These are phyloP conservation scores for Sebastes melanostomus DNA, from an alignment of 2,797 vertebrate genomes.

Conservation along the genomic window DNA sequence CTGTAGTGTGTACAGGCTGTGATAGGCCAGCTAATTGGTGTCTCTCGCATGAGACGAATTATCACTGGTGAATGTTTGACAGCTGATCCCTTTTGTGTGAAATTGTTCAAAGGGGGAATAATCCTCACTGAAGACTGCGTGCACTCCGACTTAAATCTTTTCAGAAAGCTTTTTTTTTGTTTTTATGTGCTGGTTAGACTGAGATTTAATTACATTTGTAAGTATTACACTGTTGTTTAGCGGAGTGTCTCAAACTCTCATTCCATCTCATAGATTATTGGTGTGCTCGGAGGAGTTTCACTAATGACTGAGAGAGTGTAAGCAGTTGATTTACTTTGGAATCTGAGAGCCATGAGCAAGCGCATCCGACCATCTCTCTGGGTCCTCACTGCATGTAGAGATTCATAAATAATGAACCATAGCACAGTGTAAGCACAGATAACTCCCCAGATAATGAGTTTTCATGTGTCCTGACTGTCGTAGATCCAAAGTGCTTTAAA, in stretches of 20 bases:
- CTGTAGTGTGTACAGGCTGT: neutral
- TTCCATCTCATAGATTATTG: slow-evolving; percentile 37
- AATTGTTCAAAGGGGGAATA: slow-evolving; percentile 22
- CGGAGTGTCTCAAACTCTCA: neutral
- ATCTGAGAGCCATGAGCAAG: slow-evolving; percentile 9
- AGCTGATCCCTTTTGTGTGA: slow-evolving; percentile 26
- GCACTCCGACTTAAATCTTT: neutral
- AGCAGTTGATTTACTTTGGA: slow-evolving; percentile 45
- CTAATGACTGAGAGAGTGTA: slow-evolving; percentile 27
- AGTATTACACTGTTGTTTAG: neutral
- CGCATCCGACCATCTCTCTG: slow-evolving; percentile 14
- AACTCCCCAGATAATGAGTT: slow-evolving; percentile 10
- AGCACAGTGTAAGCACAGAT: neutral
- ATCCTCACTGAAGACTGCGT: neutral
- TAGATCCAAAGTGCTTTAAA: slow-evolving; percentile 17
- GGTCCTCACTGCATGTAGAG: slow-evolving; percentile 1
- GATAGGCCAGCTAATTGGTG: slow-evolving; percentile 1
- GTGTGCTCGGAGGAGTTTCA: slow-evolving; percentile 17
- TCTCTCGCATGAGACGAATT: slow-evolving; percentile 5
- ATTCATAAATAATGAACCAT: slow-evolving; percentile 36
- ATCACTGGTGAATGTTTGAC: slow-evolving; percentile 14
- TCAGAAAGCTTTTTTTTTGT: neutral
- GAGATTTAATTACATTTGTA: slow-evolving; percentile 1
- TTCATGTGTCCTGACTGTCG: neutral
- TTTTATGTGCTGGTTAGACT: neutral